Conservation (phyloP, 2,797 vertebrate species). For the Myotis findleyi region DNA sequence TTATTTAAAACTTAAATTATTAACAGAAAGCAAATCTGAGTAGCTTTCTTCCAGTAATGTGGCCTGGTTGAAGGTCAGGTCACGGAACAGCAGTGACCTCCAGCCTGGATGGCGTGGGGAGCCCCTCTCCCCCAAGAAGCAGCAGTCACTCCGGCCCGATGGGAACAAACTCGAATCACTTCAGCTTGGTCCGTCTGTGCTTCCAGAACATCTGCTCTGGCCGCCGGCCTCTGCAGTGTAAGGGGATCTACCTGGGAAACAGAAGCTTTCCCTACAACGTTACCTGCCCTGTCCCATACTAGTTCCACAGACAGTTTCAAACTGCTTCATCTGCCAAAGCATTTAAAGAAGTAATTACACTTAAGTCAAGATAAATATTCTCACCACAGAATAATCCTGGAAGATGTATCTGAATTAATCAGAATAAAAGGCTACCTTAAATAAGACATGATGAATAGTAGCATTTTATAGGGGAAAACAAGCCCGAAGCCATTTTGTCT, state of each 20-base stretch:
- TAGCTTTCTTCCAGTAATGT: constrained; percentile 82
- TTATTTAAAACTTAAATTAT: constrained; percentile 93
- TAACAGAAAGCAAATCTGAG: constrained; percentile 85
- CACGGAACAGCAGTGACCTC: constrained; percentile 68
- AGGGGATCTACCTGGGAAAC: constrained; percentile 77
- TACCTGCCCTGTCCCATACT: constrained; percentile 68
- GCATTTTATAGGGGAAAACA: constrained; percentile 77
- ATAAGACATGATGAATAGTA: constrained; percentile 79
- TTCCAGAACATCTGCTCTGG: constrained; percentile 74
- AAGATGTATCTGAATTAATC: constrained; percentile 84
- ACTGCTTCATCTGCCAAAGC: constrained; percentile 82
- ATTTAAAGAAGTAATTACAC: constrained; percentile 73
- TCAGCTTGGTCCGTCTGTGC: constrained; percentile 58
- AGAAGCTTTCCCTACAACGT: constrained; percentile 67
- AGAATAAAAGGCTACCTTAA: constrained; percentile 85
- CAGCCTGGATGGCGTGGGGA: constrained; percentile 73
- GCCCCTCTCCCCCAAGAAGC: constrained; percentile 65
- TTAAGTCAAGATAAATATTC: constrained; percentile 80
- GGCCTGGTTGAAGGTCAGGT: constrained; percentile 80
- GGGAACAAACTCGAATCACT: constrained; percentile 33
- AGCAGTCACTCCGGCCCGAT: constrained; percentile 57
- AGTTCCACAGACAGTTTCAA: constrained; percentile 77
- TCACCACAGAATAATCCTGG: constrained; percentile 80
- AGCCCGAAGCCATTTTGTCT: constrained; percentile 12
- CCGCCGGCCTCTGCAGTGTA: constrained; percentile 65